Percentiles rank a stretch among this genome's conserved stretches.
These are phyloP conservation scores for Microcebus tavaratra DNA, from an alignment of 2,113 vertebrate species.

Conservation along the genomic window DNA sequence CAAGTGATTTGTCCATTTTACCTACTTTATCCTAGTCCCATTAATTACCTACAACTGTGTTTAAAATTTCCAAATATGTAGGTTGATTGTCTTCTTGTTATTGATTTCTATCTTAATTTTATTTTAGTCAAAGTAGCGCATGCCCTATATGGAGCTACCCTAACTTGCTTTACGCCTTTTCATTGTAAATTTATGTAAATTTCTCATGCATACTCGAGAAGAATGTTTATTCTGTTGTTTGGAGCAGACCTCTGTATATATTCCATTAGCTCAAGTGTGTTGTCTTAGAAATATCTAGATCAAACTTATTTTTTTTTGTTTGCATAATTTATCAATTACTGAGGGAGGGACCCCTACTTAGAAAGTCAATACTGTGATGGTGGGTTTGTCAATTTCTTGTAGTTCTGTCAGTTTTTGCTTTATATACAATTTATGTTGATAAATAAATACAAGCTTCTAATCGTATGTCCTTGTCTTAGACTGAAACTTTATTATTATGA, in stretches of 20 bases:
- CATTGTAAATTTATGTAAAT: not conserved
- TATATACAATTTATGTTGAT: not conserved
- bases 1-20: not conserved
- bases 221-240: not conserved
- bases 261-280: not conserved
- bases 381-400: not conserved
- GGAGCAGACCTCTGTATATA: not conserved
- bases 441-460: not conserved
- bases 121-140: not conserved
- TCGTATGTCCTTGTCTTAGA: not conserved
- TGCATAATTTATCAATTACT: not conserved
- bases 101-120: not conserved
- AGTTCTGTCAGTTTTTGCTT: not conserved
- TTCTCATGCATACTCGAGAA: not conserved
- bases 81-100: not conserved
- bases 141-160: not conserved
- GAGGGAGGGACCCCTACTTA: not conserved
- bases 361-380: not conserved
- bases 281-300: not conserved
- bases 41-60: not conserved
- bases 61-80: not conserved
- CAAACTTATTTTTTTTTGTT: not conserved
- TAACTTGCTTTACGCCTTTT: not conserved
- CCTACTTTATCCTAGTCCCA: not conserved
- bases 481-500: not conserved